Evolutionary conservation across 1,140 invertebrate genomes (phyloP).

Genomic region (Scaptodrosophila lebanonensis): DNA sequence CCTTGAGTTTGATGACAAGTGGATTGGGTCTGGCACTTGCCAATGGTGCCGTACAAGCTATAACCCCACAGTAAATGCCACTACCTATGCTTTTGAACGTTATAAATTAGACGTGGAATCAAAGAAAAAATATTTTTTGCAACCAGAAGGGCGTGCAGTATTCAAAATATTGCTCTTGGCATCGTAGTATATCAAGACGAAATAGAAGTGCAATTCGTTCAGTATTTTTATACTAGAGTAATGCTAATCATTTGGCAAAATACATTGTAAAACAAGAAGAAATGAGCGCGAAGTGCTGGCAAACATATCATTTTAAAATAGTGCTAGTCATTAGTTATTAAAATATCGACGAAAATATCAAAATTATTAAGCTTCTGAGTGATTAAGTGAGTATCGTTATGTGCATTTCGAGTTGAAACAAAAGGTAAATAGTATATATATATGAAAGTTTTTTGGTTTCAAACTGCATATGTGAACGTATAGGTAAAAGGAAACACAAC

Average conservation of each 20-base stretch:
- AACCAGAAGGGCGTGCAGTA: constrained; percentile 7
- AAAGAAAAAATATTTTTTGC: background rate
- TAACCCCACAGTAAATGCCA: background rate
- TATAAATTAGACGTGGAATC: too few species aligned
- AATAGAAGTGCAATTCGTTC: constrained; percentile 66
- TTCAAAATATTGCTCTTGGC: constrained; percentile 34
- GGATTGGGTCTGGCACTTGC: constrained; percentile 56
- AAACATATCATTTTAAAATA: constrained; percentile 72
- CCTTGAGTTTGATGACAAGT: constrained; percentile 64
- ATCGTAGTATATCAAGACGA: constrained; percentile 26
- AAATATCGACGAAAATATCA: constrained; percentile 20
- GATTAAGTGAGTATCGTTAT: too few species aligned
- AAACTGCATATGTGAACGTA: constrained; percentile 69
- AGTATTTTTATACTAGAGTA: constrained; percentile 70
- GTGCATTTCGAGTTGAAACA: constrained; percentile 18
- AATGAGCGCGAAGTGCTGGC: constrained; percentile 52
- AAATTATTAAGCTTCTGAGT: too few species aligned
- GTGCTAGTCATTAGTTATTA: constrained; percentile 26
- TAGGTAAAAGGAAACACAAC: constrained; percentile 52
- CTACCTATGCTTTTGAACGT: too few species aligned
- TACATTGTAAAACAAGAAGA: background rate
- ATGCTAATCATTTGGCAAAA: constrained; percentile 11
- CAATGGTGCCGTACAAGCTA: constrained; percentile 33
- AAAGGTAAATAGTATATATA: constrained; percentile 8
- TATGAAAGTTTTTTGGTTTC: constrained; percentile 66